phyloP scores from a whole-genome alignment of 2,113 vertebrate genomes.

The Bambusicola thoracicus region DNA sequence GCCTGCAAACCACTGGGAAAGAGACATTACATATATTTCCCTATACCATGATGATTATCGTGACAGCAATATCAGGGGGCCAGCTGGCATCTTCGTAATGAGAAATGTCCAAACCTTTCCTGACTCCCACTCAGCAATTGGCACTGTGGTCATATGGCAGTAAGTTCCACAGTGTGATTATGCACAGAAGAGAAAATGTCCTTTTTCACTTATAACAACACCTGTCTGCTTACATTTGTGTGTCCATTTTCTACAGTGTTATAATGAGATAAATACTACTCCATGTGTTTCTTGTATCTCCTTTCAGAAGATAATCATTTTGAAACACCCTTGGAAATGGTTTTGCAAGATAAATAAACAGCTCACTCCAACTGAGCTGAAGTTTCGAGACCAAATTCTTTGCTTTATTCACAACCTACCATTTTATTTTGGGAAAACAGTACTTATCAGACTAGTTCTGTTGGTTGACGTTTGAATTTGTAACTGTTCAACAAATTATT shows the following conservation, averaged over 20 bases:
- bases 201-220: not conserved
- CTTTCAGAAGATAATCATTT: not conserved
- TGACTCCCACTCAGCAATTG: not conserved
- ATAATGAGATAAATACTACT: not conserved
- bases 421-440: slow-evolving; percentile 14
- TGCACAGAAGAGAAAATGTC: not conserved
- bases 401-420: not conserved
- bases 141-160: not conserved
- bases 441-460: not conserved
- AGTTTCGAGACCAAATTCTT: slow-evolving; percentile 2
- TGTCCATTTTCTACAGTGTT: not conserved
- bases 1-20: not conserved
- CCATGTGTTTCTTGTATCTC: not conserved
- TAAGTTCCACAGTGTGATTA: not conserved
- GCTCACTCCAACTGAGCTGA: not conserved
- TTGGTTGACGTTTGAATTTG: slow-evolving; percentile 25
- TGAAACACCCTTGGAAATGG: not conserved
- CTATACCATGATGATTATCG: not conserved
- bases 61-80: not conserved
- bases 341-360: not conserved
- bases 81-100: not conserved
- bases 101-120: not conserved
- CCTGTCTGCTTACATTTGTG: not conserved
- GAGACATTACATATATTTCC: not conserved
- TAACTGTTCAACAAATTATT: slow-evolving; percentile 14